Evolutionary conservation across 2,797 vertebrate species (phyloP).

Genomic region (Hoplostethus atlanticus): DNA sequence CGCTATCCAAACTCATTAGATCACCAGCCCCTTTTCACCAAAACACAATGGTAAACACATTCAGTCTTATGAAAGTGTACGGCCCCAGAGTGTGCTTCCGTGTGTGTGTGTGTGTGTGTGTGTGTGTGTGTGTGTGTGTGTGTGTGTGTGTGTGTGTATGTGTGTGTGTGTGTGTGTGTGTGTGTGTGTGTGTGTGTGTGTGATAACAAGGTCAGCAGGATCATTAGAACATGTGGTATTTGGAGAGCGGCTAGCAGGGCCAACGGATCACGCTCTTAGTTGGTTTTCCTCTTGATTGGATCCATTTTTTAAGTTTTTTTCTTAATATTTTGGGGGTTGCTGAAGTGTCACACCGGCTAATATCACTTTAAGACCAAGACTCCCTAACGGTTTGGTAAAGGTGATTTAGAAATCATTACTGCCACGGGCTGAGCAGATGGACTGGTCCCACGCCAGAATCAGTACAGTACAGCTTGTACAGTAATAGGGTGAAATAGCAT

Average conservation of each 20-base stretch:
- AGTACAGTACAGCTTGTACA: slow-evolving; percentile 7
- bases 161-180: slow-evolving; percentile 24
- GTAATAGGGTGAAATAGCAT: slow-evolving; percentile 22
- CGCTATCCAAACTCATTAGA: slow-evolving; percentile 61
- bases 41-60: slow-evolving; percentile 34
- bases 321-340: slow-evolving; percentile 37
- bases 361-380: slow-evolving; percentile 41
- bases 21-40: slow-evolving; percentile 26
- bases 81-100: slow-evolving; percentile 11
- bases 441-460: slow-evolving; percentile 7
- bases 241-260: slow-evolving; percentile 44
- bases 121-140: slow-evolving; percentile 25
- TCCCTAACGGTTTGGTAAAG: slow-evolving; percentile 14
- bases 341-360: slow-evolving; percentile 36
- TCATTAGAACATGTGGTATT: slow-evolving; percentile 50
- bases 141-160: slow-evolving; percentile 20
- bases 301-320: slow-evolving; percentile 12
- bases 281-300: slow-evolving; percentile 39
- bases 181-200: slow-evolving; percentile 27
- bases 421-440: slow-evolving; percentile 2
- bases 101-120: slow-evolving; percentile 20
- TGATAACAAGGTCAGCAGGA: slow-evolving; percentile 45
- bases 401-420: slow-evolving; percentile 28
- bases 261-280: slow-evolving; percentile 49
- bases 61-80: slow-evolving; percentile 44